A percentile compares a stretch with the other conserved stretches of the same genome.
Evolutionary conservation across 1,140 invertebrate species (phyloP).

Genomic region (Nixonia krombeini): DNA sequence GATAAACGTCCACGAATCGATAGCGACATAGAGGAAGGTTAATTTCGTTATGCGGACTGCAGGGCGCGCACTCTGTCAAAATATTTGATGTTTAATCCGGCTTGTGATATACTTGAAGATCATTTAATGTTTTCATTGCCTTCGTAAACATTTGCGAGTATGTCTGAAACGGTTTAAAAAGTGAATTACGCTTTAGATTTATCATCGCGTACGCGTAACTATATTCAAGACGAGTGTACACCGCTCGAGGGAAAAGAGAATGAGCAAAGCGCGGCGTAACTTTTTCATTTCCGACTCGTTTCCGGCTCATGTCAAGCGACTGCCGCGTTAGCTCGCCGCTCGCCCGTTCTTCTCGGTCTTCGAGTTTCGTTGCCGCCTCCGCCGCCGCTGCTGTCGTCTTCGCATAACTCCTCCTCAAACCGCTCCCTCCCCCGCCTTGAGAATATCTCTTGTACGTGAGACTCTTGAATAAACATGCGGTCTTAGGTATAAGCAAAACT

Average conservation of each 20-base stretch:
- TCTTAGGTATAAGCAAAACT: conserved; percentile 50
- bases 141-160: conserved; percentile 47
- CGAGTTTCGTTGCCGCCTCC: conserved; percentile 24
- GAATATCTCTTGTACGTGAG: conserved; percentile 69
- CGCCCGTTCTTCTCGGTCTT: conserved; percentile 40
- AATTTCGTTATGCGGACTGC: background rate
- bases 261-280: conserved; percentile 59
- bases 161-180: conserved; percentile 44
- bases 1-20: too few species aligned
- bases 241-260: conserved; percentile 44
- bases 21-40: background rate
- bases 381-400: conserved; percentile 23
- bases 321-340: conserved; percentile 39
- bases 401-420: conserved; percentile 12
- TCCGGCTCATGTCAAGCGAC: conserved; percentile 56
- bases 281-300: conserved; percentile 68
- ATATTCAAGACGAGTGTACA: conserved; percentile 46
- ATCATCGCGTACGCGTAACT: conserved; percentile 47
- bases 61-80: background rate
- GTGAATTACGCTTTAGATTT: conserved; percentile 49
- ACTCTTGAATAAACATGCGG: conserved; percentile 70
- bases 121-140: conserved; percentile 43
- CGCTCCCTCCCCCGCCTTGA: conserved; percentile 60
- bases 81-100: conserved; percentile 7
- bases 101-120: conserved; percentile 32